Percentiles rank a stretch among this genome's conserved stretches.
Evolutionary conservation across 64 coral and sea anemone species (phyloP).

Genomic region (Stichodactyla mertensii): DNA sequence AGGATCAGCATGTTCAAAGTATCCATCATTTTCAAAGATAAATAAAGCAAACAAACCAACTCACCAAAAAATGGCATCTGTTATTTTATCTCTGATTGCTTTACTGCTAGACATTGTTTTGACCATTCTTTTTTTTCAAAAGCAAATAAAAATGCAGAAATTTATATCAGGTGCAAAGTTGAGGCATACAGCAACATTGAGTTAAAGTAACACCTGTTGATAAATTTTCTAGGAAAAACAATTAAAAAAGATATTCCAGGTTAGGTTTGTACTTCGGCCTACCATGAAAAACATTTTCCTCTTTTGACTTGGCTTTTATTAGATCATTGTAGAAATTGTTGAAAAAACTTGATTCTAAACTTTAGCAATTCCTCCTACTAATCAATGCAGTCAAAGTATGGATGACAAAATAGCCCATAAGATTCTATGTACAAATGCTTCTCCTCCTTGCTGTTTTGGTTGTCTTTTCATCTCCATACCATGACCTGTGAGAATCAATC

Average conservation of each 20-base stretch:
- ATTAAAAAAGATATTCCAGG: conserved; percentile 40
- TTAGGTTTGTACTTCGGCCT: conserved; percentile 36
- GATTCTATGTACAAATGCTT: not conserved
- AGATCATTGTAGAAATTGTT: not conserved
- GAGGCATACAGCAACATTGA: not conserved
- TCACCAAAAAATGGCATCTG: not conserved
- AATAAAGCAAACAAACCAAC: conserved; percentile 24
- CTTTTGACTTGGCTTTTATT: not conserved
- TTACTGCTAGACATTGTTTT: not conserved
- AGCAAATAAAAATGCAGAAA: not conserved
- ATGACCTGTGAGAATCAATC: not conserved
- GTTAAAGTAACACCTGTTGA: not conserved
- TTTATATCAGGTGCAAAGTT: not conserved
- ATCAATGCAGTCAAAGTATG: not conserved
- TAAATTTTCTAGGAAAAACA: not conserved
- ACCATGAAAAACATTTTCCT: not conserved
- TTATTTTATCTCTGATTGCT: conserved; percentile 2
- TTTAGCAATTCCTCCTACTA: not conserved
- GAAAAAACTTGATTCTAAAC: not conserved
- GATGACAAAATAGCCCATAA: not conserved
- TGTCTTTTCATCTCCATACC: not conserved
- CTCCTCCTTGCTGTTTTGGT: not conserved
- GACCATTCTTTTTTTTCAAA: not conserved
- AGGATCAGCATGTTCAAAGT: not conserved
- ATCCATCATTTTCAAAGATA: not conserved